Base-by-base conservation (phyloP, 2,113 vertebrate species). In the Ceyx melanurus region DNA sequence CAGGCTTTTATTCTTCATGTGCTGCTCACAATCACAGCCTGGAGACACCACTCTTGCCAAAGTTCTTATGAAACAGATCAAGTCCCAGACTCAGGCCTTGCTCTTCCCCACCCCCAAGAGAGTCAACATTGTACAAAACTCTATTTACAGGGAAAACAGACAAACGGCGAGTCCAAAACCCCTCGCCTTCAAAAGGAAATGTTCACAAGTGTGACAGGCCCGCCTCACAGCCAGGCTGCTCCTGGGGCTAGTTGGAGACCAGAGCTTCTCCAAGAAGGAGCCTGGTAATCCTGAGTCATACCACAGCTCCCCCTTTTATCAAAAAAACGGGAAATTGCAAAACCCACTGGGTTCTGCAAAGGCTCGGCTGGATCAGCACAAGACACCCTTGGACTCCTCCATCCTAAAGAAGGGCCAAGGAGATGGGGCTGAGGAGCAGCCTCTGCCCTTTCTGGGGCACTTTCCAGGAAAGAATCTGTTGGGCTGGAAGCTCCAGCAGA, bases 141-240 rank as follows among this genome's bases (percentile, higher is more conserved):
- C 18, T 98, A 98, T 98, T 98, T 98, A 98, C 98, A 98, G 89
- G 78, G 95, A 95, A 97, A 97, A 88, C 83, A 95, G 80, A 86
- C 95, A 96, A 97, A 96, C 4, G 43, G 93, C 0, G 15, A 78
- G 64, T 82, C 92, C 77, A 53, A 95, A n/a, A 2, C 10, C 64
- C 62, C 81, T 45, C 8, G 29, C 73, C 79, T 26, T 70, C 58
- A 18, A 28, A 86, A 58, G 43, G 70, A 79, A 94, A 74, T 5
- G 0, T 8, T 83, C 3, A 9, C 35, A 31, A 86, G 68, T 13
- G 48, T 28, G 86, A 40, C 64, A 74, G 56, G 18, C 40, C n/a
- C 82, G 43, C 29, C 5, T 4, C 21, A 11, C 37, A 56, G 62
- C 66, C 33, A 6, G 53, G 77, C 83, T 28, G 62, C 77, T 83